These are phyloP conservation scores for Trissoscelio sp. DNA, from an alignment of 2,888 invertebrate species.

Conservation along the genomic window DNA sequence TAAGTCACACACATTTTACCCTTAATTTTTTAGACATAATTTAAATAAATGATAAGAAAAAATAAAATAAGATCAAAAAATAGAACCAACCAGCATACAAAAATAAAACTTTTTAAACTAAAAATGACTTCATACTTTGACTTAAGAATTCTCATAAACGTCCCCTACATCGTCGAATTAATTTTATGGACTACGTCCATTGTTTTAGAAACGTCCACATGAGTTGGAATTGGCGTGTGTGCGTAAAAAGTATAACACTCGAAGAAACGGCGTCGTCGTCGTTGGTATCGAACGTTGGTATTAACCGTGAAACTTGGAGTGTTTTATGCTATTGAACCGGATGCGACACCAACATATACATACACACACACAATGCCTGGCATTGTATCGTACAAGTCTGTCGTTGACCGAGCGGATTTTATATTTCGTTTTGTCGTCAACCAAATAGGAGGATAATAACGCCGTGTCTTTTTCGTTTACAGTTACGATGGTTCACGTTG, in stretches of 20 bases:
- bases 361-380: slow-evolving; percentile 52
- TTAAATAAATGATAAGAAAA: too few species aligned
- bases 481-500: slow-evolving; percentile 59
- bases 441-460: slow-evolving; percentile 64
- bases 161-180: neutral
- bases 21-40: too few species aligned
- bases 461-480: slow-evolving; percentile 62
- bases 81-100: too few species aligned
- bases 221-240: slow-evolving; percentile 10
- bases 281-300: slow-evolving; percentile 39
- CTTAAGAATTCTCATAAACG: too few species aligned
- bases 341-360: slow-evolving; percentile 66
- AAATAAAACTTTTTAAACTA: too few species aligned
- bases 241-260: slow-evolving; percentile 46
- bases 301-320: slow-evolving; percentile 58
- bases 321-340: slow-evolving; percentile 66
- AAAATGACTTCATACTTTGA: too few species aligned
- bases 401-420: slow-evolving; percentile 55
- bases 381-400: slow-evolving; percentile 60
- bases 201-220: slow-evolving; percentile 37
- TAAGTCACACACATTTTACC: too few species aligned
- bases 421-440: slow-evolving; percentile 57
- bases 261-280: neutral
- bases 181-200: slow-evolving; percentile 1
- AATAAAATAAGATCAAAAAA: too few species aligned